These are phyloP conservation scores for Brenthis daphne DNA, from an alignment of 2,888 invertebrate genomes.

Conservation along the genomic window DNA sequence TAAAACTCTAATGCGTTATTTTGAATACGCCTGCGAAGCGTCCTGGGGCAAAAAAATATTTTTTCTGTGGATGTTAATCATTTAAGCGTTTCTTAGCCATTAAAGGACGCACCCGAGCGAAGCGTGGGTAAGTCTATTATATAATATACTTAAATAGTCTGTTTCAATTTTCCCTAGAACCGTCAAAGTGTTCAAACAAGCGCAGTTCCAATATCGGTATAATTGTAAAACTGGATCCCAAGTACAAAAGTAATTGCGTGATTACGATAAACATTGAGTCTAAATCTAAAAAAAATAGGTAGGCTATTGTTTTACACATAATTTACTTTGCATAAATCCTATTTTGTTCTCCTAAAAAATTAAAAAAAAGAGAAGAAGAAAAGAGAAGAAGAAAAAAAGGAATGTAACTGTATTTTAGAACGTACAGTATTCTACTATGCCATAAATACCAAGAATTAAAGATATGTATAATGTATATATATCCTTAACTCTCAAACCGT, in stretches of 20 bases:
- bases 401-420: no score
- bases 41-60: not conserved
- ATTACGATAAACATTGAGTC: slow-evolving; percentile 58
- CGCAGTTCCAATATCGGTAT: slow-evolving; percentile 59
- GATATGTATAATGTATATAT: no score
- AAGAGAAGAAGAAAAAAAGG: no score
- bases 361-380: no score
- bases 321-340: not conserved
- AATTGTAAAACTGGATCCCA: slow-evolving; percentile 58
- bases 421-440: no score
- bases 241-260: slow-evolving; percentile 54
- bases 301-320: slow-evolving; percentile 35
- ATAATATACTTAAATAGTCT: slow-evolving; percentile 3
- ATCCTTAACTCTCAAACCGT: no score
- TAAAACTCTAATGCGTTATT: not conserved
- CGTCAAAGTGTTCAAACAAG: slow-evolving; percentile 43
- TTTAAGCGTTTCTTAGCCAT: no score
- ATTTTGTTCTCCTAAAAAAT: no score
- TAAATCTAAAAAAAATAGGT: slow-evolving; percentile 59
- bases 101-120: no score
- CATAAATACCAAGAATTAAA: no score
- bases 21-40: not conserved
- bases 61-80: no score
- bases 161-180: slow-evolving; percentile 49
- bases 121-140: not conserved